Conservation (phyloP, 2,888 invertebrate species). For the Hypena proboscidalis region DNA sequence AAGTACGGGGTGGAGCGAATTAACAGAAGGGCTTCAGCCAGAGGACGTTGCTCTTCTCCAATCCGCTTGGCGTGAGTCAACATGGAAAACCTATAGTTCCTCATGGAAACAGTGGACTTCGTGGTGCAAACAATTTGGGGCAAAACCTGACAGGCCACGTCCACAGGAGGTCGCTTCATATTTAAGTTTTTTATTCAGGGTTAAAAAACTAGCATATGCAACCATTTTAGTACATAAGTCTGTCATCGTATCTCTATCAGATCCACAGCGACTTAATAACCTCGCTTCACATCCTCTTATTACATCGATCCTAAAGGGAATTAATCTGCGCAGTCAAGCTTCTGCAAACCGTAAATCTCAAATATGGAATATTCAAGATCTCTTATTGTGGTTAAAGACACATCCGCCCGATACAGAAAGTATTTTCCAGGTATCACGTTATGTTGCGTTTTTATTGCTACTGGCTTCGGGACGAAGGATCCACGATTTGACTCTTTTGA, state of each 20-base stretch:
- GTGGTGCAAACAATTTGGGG: conserved; percentile 25
- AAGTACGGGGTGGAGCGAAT: conserved; percentile 35
- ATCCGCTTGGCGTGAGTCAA: conserved; percentile 26
- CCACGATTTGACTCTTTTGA: conserved; percentile 7
- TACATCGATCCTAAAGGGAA: conserved; percentile 1
- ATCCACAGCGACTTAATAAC: conserved; percentile 6
- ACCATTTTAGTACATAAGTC: conserved; percentile 34
- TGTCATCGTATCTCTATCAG: conserved; percentile 16
- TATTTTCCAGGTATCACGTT: conserved; percentile 10
- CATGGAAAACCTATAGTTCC: conserved; percentile 20
- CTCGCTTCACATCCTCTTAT: conserved; percentile 3
- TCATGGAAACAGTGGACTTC: conserved; percentile 29
- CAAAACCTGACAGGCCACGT: conserved; percentile 17
- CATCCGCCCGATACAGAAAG: conserved; percentile 1
- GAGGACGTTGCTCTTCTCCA: conserved; percentile 10
- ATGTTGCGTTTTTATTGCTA: conserved; percentile 8
- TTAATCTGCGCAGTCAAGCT: neutral
- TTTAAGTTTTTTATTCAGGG: conserved; percentile 7
- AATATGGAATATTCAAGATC: conserved; percentile 10
- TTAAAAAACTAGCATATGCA: conserved; percentile 14
- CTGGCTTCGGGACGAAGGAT: conserved; percentile 10
- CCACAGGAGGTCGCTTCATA: conserved; percentile 21
- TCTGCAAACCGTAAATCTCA: neutral
- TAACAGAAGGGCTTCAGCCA: neutral
- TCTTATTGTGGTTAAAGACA: neutral